These are phyloP conservation scores for Trissonchulus sp. DNA, from an alignment of 2,888 invertebrate species.

Conservation along the genomic window DNA sequence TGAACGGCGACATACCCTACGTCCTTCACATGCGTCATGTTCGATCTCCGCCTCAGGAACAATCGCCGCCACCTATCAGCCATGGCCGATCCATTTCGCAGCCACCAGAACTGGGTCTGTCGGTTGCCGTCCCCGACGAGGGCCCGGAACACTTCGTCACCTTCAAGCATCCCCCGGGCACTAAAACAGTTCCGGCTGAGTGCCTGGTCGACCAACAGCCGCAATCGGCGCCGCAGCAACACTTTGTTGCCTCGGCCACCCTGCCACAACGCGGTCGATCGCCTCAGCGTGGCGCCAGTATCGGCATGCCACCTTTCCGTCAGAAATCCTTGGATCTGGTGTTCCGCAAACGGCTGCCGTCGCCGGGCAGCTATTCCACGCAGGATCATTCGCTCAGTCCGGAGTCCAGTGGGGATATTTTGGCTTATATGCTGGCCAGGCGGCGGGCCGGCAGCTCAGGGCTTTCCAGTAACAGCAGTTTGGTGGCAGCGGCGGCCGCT, in stretches of 20 bases:
- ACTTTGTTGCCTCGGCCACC: background rate
- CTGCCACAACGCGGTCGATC: background rate
- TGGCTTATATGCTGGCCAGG: background rate
- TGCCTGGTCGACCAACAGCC: background rate
- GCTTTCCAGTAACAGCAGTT: background rate
- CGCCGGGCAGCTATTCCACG: conserved; percentile 47
- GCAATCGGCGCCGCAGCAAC: background rate
- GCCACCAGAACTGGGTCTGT: background rate
- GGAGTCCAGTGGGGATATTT: background rate
- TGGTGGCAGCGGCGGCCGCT: background rate
- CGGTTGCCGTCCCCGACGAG: background rate
- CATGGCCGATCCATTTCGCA: background rate
- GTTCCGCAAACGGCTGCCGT: conserved; percentile 45
- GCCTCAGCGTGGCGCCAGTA: background rate
- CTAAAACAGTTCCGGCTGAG: conserved; percentile 31
- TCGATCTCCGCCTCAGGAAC: conserved; percentile 12
- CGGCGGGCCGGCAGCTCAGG: background rate
- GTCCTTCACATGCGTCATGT: conserved; percentile 48
- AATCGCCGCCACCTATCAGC: background rate
- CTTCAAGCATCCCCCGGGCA: conserved; percentile 36
- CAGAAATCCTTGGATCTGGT: conserved; percentile 45
- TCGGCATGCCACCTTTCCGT: background rate
- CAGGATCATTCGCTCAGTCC: conserved; percentile 48
- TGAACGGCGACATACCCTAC: conserved; percentile 48
- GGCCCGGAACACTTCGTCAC: conserved; percentile 32